Conservation (phyloP, 2,113 vertebrate species). For the Syngnathus floridae region DNA sequence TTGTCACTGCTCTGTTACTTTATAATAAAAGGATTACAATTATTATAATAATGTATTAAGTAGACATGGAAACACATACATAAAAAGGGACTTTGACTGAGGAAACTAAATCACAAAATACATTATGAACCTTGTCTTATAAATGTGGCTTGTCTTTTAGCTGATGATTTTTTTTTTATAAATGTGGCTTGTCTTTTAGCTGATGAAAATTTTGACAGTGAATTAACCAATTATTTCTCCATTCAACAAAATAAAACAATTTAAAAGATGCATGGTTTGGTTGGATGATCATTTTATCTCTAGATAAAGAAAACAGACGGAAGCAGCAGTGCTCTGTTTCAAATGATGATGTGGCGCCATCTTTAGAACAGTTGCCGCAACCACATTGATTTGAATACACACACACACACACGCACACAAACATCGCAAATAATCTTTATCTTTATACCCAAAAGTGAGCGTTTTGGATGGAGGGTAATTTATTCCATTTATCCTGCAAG, state of each 20-base stretch:
- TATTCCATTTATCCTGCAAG: no score
- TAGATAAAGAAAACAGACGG: not conserved
- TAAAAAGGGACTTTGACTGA: not conserved
- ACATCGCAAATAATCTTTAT: no score
- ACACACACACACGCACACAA: no score
- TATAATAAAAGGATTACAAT: conserved; percentile 18
- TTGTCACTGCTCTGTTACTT: conserved; percentile 39
- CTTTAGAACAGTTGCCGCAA: not conserved
- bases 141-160: conserved; percentile 27
- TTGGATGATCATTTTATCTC: not conserved
- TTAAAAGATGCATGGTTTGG: not conserved
- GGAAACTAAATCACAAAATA: not conserved
- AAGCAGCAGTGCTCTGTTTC: not conserved
- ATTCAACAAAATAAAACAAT: conserved; percentile 44
- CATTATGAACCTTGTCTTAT: conserved; percentile 23
- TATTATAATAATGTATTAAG: not conserved
- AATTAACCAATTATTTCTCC: conserved; percentile 41
- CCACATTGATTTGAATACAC: no score
- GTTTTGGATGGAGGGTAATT: no score
- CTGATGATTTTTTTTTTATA: conserved; percentile 18
- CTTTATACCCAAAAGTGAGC: no score
- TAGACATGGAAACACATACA: conserved; percentile 20
- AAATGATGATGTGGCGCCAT: not conserved
- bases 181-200: conserved; percentile 28
- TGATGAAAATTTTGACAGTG: conserved; percentile 44